Conservation (phyloP, 2,888 invertebrate species). For the Patella pellucida region DNA sequence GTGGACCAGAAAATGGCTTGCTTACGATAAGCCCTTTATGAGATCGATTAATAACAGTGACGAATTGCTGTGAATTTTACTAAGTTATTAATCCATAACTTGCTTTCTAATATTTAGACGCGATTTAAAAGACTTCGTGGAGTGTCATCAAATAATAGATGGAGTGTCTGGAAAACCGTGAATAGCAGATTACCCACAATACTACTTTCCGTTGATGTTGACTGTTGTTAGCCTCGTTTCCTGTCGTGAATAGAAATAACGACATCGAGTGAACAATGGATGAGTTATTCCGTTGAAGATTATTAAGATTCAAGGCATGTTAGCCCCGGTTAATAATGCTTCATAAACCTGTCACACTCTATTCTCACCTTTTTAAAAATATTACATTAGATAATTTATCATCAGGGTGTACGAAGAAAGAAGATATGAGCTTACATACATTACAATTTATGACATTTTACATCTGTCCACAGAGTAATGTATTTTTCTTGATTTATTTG, state of each 20-base stretch:
- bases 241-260: conserved; percentile 8
- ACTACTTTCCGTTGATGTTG: conserved; percentile 5
- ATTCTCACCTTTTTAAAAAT: conserved; percentile 4
- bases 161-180: not conserved
- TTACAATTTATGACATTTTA: conserved; percentile 2
- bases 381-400: conserved; percentile 1
- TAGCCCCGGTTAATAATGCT: conserved; percentile 7
- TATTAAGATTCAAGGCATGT: conserved; percentile 12
- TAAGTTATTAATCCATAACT: conserved; percentile 11
- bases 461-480: not conserved
- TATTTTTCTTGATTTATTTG: not conserved
- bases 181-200: conserved; percentile 2
- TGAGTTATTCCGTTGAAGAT: not conserved
- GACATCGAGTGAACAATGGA: conserved; percentile 3
- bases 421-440: conserved; percentile 8
- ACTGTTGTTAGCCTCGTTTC: conserved; percentile 9
- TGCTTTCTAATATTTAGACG: not conserved
- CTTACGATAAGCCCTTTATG: not conserved
- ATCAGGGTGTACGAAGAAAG: not conserved
- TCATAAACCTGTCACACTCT: conserved; percentile 7
- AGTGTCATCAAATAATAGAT: no score
- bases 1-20: not conserved
- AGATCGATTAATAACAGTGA: conserved; percentile 1
- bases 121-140: not conserved
- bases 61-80: conserved; percentile 2